Conservation (phyloP, 2,113 vertebrate genomes). For the Oceanodroma tethys region DNA sequence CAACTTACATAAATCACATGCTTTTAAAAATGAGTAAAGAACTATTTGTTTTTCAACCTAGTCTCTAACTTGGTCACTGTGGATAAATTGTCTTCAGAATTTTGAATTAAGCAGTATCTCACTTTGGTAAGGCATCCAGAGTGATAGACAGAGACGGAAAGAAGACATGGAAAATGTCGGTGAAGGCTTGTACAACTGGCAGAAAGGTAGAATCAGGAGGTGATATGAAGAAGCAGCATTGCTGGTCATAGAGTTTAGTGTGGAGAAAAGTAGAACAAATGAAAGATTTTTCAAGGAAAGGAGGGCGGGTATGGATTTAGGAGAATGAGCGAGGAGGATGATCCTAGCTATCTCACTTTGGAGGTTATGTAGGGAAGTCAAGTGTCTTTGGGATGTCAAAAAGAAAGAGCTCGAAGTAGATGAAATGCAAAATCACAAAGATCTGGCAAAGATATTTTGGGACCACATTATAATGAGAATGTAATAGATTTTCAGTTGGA, state of each 20-base stretch:
- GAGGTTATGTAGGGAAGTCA: neutral
- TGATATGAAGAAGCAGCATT: neutral
- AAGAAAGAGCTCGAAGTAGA: neutral
- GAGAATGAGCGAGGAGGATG: neutral
- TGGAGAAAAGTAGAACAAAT: neutral
- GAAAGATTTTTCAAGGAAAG: neutral
- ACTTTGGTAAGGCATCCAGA: neutral
- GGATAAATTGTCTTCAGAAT: neutral
- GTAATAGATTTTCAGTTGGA: neutral
- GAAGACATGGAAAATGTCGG: neutral
- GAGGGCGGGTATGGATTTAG: neutral
- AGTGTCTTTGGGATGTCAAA: neutral
- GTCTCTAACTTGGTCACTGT: neutral
- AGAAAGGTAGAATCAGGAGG: neutral
- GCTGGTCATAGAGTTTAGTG: neutral
- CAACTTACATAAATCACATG: fast-evolving
- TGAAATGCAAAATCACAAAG: neutral
- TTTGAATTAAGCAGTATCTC: neutral
- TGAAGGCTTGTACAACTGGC: neutral
- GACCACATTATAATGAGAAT: neutral
- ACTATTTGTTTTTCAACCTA: neutral
- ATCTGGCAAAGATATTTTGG: neutral
- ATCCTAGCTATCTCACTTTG: neutral
- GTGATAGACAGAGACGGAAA: neutral
- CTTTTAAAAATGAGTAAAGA: neutral